Evolutionary conservation across 2,113 vertebrate genomes (phyloP), one percentile per base, ranked within the genome.

Genomic region (Larimichthys crocea): DNA sequence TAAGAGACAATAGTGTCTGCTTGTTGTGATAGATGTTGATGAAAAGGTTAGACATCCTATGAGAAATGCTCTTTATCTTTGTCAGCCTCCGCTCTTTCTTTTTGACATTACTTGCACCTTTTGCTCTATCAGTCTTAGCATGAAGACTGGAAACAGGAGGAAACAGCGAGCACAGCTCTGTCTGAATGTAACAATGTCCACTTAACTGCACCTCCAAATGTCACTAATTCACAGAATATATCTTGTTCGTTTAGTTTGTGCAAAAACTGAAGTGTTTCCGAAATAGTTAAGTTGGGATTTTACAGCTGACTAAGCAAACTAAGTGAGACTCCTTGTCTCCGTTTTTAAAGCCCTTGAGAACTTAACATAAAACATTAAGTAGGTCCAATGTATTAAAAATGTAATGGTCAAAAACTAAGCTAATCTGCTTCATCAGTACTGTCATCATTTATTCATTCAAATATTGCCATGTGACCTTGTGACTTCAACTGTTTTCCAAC

Each of bases 61-160:
- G 15, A 61, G 55, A 67, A 76, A 64, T 48, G 59, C 29, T 53
- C 60, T 75, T 67, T 75, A 19, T 59, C 46, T 80, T 31, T 42
- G 73, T 52, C 67, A 67, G 65, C 49, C 26, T 20, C 74, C 56
- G 65, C 31, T 62, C 57, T 73, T 75, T 71, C 59, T 72, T 53
- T 73, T 11, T 72, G 31, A 65, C 67, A 10, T 63, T 17, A 29
- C 24, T 63, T 19, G 17, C 20, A 35, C 14, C 10, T 66, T 74
- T 71, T 35, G 56, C 52, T 76, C 60, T 22, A 10, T 60, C 50
- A 19, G 48, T 35, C 35, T 56, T 24, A 15, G 55, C 22, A 26
- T 56, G 0, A 15, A 16, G 12, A 59, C 56, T 59, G 22, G 10
- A 46, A 14, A 46, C 22, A 24, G 11, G n/a, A 0, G 22, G 10